A percentile compares a stretch with the other conserved stretches of the same genome.
These are phyloP conservation scores for Pollenia amentaria DNA, from an alignment of 2,888 invertebrate genomes.

Conservation along the genomic window DNA sequence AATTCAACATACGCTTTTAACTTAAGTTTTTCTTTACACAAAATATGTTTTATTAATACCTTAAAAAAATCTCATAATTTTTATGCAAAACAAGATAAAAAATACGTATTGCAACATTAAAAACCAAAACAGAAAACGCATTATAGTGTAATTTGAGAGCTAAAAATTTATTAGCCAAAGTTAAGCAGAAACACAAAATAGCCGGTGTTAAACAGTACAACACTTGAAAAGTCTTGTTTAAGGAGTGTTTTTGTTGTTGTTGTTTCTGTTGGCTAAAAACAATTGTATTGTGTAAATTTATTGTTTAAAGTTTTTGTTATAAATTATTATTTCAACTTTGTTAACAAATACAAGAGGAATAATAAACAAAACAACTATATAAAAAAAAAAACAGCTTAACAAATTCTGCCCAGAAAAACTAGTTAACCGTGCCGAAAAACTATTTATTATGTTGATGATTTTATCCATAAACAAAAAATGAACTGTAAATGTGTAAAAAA, in stretches of 20 bases:
- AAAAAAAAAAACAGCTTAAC: background rate
- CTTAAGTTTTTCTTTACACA: background rate
- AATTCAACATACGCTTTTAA: background rate
- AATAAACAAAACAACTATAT: conserved; percentile 5
- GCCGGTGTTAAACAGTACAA: conserved; percentile 40
- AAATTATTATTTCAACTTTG: conserved; percentile 47
- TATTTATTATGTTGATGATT: conserved; percentile 55
- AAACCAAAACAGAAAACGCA: conserved; percentile 47
- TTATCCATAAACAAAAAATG: conserved; percentile 5
- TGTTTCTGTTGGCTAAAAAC: conserved; percentile 12
- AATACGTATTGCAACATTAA: conserved; percentile 36
- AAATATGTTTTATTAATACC: background rate
- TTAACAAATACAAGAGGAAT: conserved; percentile 47
- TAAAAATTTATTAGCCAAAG: conserved; percentile 40
- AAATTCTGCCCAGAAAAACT: conserved; percentile 58
- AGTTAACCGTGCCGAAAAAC: conserved; percentile 59
- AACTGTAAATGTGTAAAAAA: conserved; percentile 23
- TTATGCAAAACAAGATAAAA: conserved; percentile 6
- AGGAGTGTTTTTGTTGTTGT: conserved; percentile 27
- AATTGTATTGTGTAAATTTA: conserved; percentile 54
- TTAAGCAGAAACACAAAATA: conserved; percentile 29
- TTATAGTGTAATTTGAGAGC: conserved; percentile 61
- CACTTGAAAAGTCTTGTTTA: background rate
- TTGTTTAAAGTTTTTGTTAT: conserved; percentile 16
- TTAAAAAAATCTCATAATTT: conserved; percentile 42